Evolutionary conservation across 1,140 invertebrate genomes (phyloP).

Genomic region (Leptestheria dahalacensis): DNA sequence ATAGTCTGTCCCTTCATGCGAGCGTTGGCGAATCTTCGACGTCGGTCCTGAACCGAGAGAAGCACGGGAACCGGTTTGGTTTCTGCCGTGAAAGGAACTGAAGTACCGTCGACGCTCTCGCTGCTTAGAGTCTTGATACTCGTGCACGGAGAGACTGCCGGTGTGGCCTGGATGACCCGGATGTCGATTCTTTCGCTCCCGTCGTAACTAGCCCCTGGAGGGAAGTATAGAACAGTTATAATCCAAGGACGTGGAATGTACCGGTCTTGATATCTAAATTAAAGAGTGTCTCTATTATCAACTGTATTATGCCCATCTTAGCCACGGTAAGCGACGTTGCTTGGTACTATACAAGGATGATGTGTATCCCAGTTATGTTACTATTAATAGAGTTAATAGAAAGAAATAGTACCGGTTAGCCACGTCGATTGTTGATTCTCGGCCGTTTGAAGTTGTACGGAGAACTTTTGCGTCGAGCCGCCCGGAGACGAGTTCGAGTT

Average conservation of each 20-base stretch:
- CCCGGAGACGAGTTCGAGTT: neutral
- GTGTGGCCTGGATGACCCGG: constrained; percentile 55
- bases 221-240: no score
- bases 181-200: constrained; percentile 39
- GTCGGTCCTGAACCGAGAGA: constrained; percentile 7
- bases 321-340: no score
- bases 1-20: constrained; percentile 14
- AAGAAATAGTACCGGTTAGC: neutral
- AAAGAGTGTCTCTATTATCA: no score
- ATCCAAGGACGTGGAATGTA: no score
- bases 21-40: constrained; percentile 9
- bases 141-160: constrained; percentile 58
- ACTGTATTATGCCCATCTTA: no score
- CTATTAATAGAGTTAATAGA: no score
- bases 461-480: neutral
- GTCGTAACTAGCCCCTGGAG: neutral
- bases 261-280: no score
- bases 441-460: neutral
- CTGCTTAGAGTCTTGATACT: constrained; percentile 40
- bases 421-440: neutral
- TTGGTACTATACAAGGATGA: no score
- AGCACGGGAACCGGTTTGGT: neutral
- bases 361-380: no score
- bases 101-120: constrained; percentile 8
- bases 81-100: neutral